Evolutionary conservation across 2,888 invertebrate species (phyloP).

Genomic region (Drosophila engyochracea): DNA sequence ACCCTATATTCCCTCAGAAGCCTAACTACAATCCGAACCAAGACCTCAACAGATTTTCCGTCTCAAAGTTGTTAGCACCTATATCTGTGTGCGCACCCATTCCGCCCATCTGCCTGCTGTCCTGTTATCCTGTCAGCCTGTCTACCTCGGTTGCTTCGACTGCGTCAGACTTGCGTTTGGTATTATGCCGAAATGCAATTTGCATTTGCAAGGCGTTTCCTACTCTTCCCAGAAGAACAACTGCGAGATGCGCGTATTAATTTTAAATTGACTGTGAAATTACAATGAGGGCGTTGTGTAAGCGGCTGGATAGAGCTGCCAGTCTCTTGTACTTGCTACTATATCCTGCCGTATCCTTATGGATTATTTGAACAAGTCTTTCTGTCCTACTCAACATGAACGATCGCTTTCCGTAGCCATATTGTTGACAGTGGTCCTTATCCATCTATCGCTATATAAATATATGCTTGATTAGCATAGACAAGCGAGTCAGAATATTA

Average conservation of each 20-base stretch:
- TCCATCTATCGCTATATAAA: constrained; percentile 11
- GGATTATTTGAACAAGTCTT: constrained; percentile 16
- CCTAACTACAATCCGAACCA: constrained; percentile 22
- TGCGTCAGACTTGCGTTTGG: constrained; percentile 59
- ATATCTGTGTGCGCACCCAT: constrained; percentile 26
- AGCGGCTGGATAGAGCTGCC: constrained; percentile 16
- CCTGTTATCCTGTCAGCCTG: constrained; percentile 39
- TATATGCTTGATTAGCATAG: background rate
- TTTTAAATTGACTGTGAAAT: constrained; percentile 82
- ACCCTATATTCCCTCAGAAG: background rate
- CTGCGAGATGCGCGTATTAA: constrained; percentile 71
- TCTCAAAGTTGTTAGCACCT: constrained; percentile 70
- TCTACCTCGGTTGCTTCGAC: constrained; percentile 17
- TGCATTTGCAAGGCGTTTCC: constrained; percentile 72
- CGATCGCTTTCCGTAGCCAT: background rate
- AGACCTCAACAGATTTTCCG: constrained; percentile 42
- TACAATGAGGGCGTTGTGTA: constrained; percentile 55
- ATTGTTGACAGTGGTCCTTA: background rate
- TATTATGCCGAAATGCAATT: constrained; percentile 81
- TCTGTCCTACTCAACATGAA: background rate
- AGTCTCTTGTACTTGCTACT: background rate
- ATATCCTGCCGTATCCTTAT: background rate
- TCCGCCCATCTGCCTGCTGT: constrained; percentile 21
- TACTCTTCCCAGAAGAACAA: constrained; percentile 33
- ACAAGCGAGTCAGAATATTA: background rate